Percentiles rank a stretch among this genome's conserved stretches.
These are phyloP conservation scores for Jordanella pulchra DNA, from an alignment of 2,797 vertebrate species.

Conservation along the genomic window DNA sequence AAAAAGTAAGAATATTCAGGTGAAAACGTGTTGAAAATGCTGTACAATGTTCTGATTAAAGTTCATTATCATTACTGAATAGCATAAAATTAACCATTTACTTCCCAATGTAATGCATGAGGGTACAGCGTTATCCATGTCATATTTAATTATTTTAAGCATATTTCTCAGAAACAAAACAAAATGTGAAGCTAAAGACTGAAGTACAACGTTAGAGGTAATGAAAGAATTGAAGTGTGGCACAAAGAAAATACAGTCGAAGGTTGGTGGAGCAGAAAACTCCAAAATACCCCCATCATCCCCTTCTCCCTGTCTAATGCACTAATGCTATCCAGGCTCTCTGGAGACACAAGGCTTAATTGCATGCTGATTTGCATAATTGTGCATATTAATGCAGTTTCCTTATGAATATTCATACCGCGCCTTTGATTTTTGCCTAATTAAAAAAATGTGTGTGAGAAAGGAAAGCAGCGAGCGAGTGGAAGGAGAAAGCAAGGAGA, in stretches of 20 bases:
- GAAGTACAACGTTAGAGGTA: constrained; percentile 56
- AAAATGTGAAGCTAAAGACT: constrained; percentile 33
- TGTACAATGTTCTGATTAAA: constrained; percentile 51
- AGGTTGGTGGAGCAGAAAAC: constrained; percentile 84
- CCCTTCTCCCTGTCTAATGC: constrained; percentile 82
- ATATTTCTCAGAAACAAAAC: constrained; percentile 31
- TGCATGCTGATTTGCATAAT: constrained; percentile 96
- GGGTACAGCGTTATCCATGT: constrained; percentile 40
- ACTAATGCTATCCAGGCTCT: constrained; percentile 86
- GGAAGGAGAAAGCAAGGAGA: constrained; percentile 73
- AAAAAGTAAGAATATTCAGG: background rate
- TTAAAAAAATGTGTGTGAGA: constrained; percentile 88
- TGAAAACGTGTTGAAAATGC: constrained; percentile 30
- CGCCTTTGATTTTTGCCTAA: constrained; percentile 91
- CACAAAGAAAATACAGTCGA: constrained; percentile 76
- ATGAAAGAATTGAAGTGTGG: constrained; percentile 57
- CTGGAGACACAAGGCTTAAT: constrained; percentile 91
- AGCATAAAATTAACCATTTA: constrained; percentile 58
- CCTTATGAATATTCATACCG: constrained; percentile 94
- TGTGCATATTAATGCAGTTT: constrained; percentile 92
- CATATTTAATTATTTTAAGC: constrained; percentile 37
- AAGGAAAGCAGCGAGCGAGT: constrained; percentile 68
- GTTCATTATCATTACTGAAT: constrained; percentile 54
- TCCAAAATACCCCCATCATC: constrained; percentile 84
- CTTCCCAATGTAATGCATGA: constrained; percentile 56